A percentile compares a stretch with the other conserved stretches of the same genome.
Conservation (phyloP, 1,140 invertebrate species). For the Neotoxoptera formosana region DNA sequence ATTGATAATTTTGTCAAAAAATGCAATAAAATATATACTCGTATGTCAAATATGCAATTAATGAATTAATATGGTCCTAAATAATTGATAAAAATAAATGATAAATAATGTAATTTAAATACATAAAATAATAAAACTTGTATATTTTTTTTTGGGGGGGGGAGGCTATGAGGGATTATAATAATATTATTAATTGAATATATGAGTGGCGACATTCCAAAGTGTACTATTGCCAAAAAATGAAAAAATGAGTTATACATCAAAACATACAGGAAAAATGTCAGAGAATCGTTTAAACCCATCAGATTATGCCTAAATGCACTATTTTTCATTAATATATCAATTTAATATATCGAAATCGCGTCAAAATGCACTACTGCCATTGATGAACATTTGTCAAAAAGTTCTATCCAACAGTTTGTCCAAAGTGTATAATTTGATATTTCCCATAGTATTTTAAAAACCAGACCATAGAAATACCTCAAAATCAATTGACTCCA, state of each 20-base stretch:
- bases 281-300: not conserved
- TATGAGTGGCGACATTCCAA: not conserved
- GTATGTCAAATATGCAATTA: no score
- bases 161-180: no score
- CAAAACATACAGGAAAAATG: not conserved
- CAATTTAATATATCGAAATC: not conserved
- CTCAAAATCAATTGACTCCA: no score
- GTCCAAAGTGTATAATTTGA: not conserved
- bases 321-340: not conserved
- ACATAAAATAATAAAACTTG: no score
- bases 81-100: no score
- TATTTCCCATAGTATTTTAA: not conserved
- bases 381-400: not conserved
- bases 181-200: no score
- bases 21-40: no score
- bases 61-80: no score
- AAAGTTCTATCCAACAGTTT: not conserved
- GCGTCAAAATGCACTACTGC: not conserved
- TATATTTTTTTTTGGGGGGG: no score
- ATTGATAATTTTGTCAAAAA: no score
- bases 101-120: no score
- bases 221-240: not conserved
- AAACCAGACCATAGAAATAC: no score
- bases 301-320: not conserved
- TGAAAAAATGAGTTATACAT: not conserved